Conservation (phyloP, 2,888 invertebrate species). For the Anorthoa munda region DNA sequence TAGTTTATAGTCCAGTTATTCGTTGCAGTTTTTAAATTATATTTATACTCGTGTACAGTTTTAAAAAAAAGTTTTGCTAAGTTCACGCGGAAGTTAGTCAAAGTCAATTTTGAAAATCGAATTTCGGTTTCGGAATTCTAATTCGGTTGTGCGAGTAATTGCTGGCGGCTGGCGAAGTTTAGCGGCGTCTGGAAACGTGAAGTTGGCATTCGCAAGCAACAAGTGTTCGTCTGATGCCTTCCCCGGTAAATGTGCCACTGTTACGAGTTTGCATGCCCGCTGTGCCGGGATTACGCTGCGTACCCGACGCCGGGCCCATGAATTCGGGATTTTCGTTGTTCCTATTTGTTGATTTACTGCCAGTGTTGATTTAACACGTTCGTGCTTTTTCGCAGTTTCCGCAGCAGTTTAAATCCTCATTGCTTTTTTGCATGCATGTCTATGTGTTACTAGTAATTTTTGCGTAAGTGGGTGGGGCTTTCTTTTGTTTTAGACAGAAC, state of each 20-base stretch:
- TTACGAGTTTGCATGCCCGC: slow-evolving; percentile 89
- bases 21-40: slow-evolving; percentile 63
- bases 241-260: slow-evolving; percentile 88
- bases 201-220: slow-evolving; percentile 85
- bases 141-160: slow-evolving; percentile 76
- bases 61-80: slow-evolving; percentile 61
- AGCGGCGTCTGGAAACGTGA: slow-evolving; percentile 74
- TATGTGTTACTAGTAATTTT: slow-evolving; percentile 55
- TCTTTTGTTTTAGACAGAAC: slow-evolving; percentile 88
- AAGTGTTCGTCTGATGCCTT: slow-evolving; percentile 89
- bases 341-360: slow-evolving; percentile 77
- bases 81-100: slow-evolving; percentile 59
- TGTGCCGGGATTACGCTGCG: slow-evolving; percentile 83
- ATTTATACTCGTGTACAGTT: slow-evolving; percentile 60
- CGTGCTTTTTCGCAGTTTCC: slow-evolving; percentile 71
- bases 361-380: slow-evolving; percentile 58
- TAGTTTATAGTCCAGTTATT: slow-evolving; percentile 68
- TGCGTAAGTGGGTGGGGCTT: slow-evolving; percentile 84
- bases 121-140: slow-evolving; percentile 70
- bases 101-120: slow-evolving; percentile 66
- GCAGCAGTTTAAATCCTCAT: slow-evolving; percentile 56
- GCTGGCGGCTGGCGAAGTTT: slow-evolving; percentile 80
- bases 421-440: slow-evolving; percentile 61
- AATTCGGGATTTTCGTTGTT: slow-evolving; percentile 79
- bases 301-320: slow-evolving; percentile 74